Base-by-base conservation (phyloP, 2,113 vertebrate genomes). In the Orthonyx spaldingii region DNA sequence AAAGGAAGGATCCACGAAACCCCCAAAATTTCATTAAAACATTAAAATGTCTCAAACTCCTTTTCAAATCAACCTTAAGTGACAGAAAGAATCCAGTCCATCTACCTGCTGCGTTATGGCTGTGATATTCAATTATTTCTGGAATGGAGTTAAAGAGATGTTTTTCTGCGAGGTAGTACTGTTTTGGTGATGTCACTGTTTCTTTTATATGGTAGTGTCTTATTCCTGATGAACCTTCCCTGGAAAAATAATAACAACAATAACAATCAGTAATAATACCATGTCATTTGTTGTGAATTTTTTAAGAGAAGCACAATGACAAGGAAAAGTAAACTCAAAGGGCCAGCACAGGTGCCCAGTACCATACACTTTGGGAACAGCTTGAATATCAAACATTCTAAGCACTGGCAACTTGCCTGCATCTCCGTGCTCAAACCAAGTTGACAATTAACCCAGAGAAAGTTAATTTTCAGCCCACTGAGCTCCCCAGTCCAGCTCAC, bases 111-210 rank as follows among this genome's bases (percentile, higher is more conserved):
- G 99, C 99, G 1, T 99, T 99, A 97, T 99, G 99, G 91, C 98
- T 99, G 95, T 99, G 99, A 96, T 99, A 99, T 14, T 99, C 98
- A 72, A 99, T 99, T 64, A 99, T 98, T 39, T 99, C 99, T 28
- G 98, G 98, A 92, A 99, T 99, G 64, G 97, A 98, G 94, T 37
- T 90, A 93, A 99, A 99, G 30, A 98, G 84, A 81, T 99, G 98
- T 85, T 99, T 99, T 96, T 99, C 99, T 12, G 99, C 98, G 23
- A 99, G 98, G 94, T 99, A 99, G 88, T 98, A 99, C 83, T 98
- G 98, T 91, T 98, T 98, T 1, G 98, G 97, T 79, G 97, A 96
- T 0, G 95, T 96, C 46, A 97, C n/a, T 4, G 97, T 98, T 96
- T 98, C 98, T 95, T 99, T 99, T 95, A 99, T 99, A 84, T 99